phyloP scores from a whole-genome alignment of 2,113 vertebrate species.

The Serilophus lunatus region DNA sequence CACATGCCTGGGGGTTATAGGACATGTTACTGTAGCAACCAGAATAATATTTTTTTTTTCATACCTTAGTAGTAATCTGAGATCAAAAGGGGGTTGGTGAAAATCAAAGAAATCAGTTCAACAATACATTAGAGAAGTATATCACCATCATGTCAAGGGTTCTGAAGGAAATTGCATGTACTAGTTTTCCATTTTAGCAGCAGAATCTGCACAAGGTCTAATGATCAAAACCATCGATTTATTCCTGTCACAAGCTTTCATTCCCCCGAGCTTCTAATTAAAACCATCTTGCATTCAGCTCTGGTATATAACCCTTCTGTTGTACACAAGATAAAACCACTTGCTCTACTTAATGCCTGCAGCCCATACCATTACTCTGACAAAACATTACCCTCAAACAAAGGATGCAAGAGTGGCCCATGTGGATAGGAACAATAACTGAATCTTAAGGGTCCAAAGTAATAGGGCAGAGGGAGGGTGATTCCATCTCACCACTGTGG shows the following conservation, averaged over 20 bases:
- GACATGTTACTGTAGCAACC: not conserved
- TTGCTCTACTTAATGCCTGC: not conserved
- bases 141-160: not conserved
- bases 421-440: not conserved
- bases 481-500: not conserved
- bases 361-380: not conserved
- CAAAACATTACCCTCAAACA: not conserved
- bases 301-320: not conserved
- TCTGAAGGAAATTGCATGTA: constrained; percentile 18
- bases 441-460: not conserved
- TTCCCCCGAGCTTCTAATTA: constrained; percentile 51
- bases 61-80: not conserved
- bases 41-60: not conserved
- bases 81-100: not conserved
- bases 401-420: not conserved
- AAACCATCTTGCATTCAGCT: constrained; percentile 6
- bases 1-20: not conserved
- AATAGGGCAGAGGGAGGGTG: not conserved
- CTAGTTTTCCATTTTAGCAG: constrained; percentile 6
- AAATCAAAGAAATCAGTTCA: not conserved
- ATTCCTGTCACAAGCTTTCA: constrained; percentile 38
- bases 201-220: constrained; percentile 22
- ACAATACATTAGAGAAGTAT: not conserved
- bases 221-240: constrained; percentile 63
- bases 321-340: constrained; percentile 21